phyloP scores from a whole-genome alignment of 2,113 vertebrate species.

The Beaufortia kweichowensis region DNA sequence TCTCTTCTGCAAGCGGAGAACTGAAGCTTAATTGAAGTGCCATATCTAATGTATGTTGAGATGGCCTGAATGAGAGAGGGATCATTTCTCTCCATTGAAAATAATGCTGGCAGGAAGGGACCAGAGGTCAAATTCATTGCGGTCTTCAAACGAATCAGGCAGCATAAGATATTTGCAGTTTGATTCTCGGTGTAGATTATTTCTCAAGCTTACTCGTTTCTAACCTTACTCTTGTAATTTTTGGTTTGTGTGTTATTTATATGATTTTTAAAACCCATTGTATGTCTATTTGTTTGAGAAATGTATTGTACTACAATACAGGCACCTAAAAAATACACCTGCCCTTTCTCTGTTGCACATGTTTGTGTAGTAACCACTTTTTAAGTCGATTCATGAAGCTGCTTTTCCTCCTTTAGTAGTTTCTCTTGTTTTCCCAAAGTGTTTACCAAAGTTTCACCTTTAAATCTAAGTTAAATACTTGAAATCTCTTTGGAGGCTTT shows the following conservation, averaged over 20 bases:
- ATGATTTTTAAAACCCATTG: background rate
- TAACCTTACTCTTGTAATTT: too few relatives aligned
- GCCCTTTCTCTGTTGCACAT: background rate
- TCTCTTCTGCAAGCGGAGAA: conserved; percentile 42
- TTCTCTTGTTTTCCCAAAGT: background rate
- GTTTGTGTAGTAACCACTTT: background rate
- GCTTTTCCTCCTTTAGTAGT: conserved; percentile 10
- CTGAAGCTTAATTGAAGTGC: conserved; percentile 50
- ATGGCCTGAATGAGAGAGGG: conserved; percentile 39
- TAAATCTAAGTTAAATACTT: conserved; percentile 12
- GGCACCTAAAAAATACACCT: background rate
- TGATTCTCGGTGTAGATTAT: background rate
- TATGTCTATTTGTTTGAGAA: background rate
- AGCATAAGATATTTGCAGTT: background rate
- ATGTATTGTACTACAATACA: too few relatives aligned
- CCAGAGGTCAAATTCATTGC: conserved; percentile 35
- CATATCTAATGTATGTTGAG: conserved; percentile 54
- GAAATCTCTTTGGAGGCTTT: conserved; percentile 32
- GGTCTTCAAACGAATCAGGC: conserved; percentile 22
- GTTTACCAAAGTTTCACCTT: conserved; percentile 29
- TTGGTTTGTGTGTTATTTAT: too few relatives aligned
- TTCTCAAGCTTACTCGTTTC: background rate
- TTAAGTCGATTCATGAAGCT: background rate
- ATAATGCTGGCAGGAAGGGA: conserved; percentile 39
- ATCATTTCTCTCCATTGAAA: conserved; percentile 48